Conservation (phyloP, 2,113 vertebrate species). For the Sus scrofa region T2T-Sscrofa CM000824.6:205811001-205811500, state of each 20-base stretch:
- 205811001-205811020: not conserved
- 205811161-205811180: not conserved
- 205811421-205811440: not conserved
- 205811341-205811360: not conserved
- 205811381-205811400: conserved; percentile 41
- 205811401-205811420: not conserved
- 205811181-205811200: not conserved
- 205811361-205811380: not conserved
- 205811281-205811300: conserved; percentile 29
- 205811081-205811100: not conserved
- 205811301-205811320: conserved; percentile 3
- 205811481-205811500: not conserved
- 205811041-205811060: not conserved
- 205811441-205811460: not conserved
- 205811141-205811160: not conserved
- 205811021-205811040: not conserved
- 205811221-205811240: not conserved
- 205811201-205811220: not conserved
- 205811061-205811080: not conserved
- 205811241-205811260: conserved; percentile 1
- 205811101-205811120: conserved; percentile 3
- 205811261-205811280: not conserved
- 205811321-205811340: not conserved
- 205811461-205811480: not conserved
- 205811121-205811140: conserved; percentile 29